Evolutionary conservation across 2,797 vertebrate species (phyloP), one percentile per base, ranked within the genome.

Genomic region (Melanotaenia maccullochi): DNA sequence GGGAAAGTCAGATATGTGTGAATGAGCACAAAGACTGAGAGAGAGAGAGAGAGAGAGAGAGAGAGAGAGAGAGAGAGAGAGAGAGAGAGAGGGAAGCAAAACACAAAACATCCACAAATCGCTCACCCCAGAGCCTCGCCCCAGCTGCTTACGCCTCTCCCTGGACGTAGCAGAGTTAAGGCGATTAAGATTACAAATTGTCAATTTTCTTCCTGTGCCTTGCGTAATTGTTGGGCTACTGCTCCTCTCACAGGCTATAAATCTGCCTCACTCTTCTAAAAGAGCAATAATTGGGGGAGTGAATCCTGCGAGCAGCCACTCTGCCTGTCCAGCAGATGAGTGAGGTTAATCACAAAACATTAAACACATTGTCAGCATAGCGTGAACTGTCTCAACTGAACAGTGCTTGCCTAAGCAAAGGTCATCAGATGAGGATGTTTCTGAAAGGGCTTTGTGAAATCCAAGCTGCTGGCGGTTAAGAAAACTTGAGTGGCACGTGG

Each of bases 121-220:
- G 91, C 93, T 94, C 93, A 90, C 83, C 87, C 88, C 65, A 54
- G 73, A 80, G 87, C 68, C 70, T 83, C 16, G 49, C 79, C 78
- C 79, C 35, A 60, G 73, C 84, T 92, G 87, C 89, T 93, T 90
- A 88, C 78, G 68, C 84, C 57, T 87, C 82, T 82, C 76, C 68
- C 83, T 73, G 82, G 75, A 84, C 86, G 68, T 79, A 55, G 76
- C 66, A 88, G 65, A 65, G 65, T 85, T 81, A 86, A 85, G 66
- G 80, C 78, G 66, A 91, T 91, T 90, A 89, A 90, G 85, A 93
- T 94, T 92, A 93, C 89, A 93, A 92, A 92, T 90, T 87, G 90
- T 92, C 91, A 84, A 85, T 92, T 92, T 93, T 90, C 92, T 93
- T 91, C 88, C 78, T 73, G 87, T 11, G 14, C 57, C 81, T 52